Base-by-base conservation (phyloP, 2,797 vertebrate genomes). In the Dryobates pubescens region DNA sequence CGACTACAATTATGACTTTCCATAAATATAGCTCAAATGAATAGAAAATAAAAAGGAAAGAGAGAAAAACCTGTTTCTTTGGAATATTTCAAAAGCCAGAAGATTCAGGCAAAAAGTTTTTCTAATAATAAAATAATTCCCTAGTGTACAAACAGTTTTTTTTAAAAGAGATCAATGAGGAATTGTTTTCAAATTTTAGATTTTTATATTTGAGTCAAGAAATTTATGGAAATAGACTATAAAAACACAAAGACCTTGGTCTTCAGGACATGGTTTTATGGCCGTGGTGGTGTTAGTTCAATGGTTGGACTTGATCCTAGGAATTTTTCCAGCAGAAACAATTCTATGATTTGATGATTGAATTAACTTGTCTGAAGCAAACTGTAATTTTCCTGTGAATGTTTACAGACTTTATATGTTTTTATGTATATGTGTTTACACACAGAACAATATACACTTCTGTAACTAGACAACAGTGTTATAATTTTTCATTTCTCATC, bases 401-500 rank as follows among this genome's bases (percentile, higher is more conserved):
- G 2, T 64, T 74, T 67, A 54, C 38, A 81, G n/a, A 27, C 7
- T 30, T 27, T 64, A 8, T 45, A 47, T 58, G 10, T 16, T 34
- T 9, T 61, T 64, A 32, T 56, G 68, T 58, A 59, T 53, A 27
- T 72, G 19, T 41, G 9, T 47, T 7, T 59, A 43, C 6, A 4
- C 10, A 73, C 22, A 45, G 20, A 63, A n/a, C 8, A 36, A 57
- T 45, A 34, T 19, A 11, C 5, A 70, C 4, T 36, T 88, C 69
- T 72, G 41, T 69, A 79, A 80, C 30, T 34, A 34, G 43, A 53
- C 45, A 91, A 24, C 14, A 63, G 41, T 51, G 4, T n/a, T 88
- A 65, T 51, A 54, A 67, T 88, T 87, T 80, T 92, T 75, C 23
- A 75, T 77, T 80, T 80, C 63, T 88, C 70, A 32, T 82, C 81